Percentiles rank a stretch among this genome's conserved stretches.
These are phyloP conservation scores for Pristionchus maxplancki DNA, from an alignment of 2,888 invertebrate genomes.

Conservation along the genomic window DNA sequence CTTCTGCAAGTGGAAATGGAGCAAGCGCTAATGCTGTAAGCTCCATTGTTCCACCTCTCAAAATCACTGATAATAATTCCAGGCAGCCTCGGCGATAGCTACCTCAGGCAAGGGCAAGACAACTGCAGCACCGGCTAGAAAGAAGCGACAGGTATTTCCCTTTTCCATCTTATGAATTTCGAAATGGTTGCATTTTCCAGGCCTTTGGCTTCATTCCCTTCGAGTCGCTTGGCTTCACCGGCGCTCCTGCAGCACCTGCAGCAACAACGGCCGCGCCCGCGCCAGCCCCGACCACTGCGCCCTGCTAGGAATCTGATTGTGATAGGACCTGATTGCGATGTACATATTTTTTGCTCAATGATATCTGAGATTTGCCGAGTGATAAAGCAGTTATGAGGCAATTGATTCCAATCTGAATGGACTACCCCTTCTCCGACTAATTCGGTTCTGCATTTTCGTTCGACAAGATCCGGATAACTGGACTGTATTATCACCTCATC, in stretches of 20 bases:
- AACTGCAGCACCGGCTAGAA: not conserved
- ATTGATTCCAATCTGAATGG: no score
- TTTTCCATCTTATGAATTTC: no score
- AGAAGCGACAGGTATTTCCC: not conserved
- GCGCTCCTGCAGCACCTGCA: not conserved
- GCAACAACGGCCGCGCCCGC: not conserved
- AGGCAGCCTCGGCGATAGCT: not conserved
- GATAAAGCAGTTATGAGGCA: not conserved
- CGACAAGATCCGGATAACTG: no score
- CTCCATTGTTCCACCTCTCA: not conserved
- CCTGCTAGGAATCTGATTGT: not conserved
- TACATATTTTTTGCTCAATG: not conserved
- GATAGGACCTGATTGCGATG: not conserved
- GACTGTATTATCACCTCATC: no score
- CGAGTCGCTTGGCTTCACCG: not conserved
- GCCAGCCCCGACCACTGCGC: not conserved
- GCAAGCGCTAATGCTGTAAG: not conserved
- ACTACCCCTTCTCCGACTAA: no score
- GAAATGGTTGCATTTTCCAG: no score
- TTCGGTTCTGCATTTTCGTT: no score
- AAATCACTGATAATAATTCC: not conserved
- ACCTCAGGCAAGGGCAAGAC: not conserved
- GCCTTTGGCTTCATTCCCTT: not conserved
- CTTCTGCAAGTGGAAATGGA: not conserved
- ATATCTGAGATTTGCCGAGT: not conserved